phyloP scores from a whole-genome alignment of 2,113 vertebrate species.

The Columba livia region DNA sequence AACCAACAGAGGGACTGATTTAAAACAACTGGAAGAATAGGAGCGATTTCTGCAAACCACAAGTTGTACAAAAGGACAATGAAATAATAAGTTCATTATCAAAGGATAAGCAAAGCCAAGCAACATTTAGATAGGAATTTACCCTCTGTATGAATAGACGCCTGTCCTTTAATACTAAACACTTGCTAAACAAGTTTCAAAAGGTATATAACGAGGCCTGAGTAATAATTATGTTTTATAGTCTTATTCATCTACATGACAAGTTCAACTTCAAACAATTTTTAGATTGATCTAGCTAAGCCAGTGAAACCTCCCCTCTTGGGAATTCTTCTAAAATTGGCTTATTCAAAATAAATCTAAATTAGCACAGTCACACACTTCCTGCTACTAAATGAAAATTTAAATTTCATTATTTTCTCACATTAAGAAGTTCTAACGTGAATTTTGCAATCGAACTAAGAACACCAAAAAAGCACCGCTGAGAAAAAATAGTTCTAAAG shows the following conservation, averaged over 20 bases:
- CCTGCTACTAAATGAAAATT: conserved; percentile 6
- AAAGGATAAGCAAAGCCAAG: neutral
- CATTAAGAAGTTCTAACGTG: neutral
- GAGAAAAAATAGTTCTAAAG: neutral
- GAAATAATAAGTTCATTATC: neutral
- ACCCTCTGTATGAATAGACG: neutral
- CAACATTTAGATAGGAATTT: conserved; percentile 35
- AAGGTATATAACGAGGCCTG: neutral
- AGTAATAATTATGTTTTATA: conserved; percentile 43
- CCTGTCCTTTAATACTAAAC: conserved; percentile 5
- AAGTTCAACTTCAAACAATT: conserved; percentile 46
- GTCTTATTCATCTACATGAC: conserved; percentile 41
- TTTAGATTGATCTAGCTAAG: conserved; percentile 20
- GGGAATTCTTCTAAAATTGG: conserved; percentile 39
- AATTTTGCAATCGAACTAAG: neutral
- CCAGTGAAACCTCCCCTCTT: conserved; percentile 3
- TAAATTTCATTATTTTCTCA: conserved; percentile 8
- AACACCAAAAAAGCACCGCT: neutral
- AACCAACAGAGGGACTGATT: neutral
- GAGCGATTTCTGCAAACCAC: neutral
- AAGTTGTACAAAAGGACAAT: neutral
- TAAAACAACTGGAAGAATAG: neutral
- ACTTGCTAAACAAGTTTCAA: conserved; percentile 52
- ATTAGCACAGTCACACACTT: conserved; percentile 9
- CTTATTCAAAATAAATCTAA: conserved; percentile 43